Percentiles rank a stretch among this genome's conserved stretches.
phyloP scores from a whole-genome alignment of 2,888 invertebrate species.

The Ectropis crepuscularia region DNA sequence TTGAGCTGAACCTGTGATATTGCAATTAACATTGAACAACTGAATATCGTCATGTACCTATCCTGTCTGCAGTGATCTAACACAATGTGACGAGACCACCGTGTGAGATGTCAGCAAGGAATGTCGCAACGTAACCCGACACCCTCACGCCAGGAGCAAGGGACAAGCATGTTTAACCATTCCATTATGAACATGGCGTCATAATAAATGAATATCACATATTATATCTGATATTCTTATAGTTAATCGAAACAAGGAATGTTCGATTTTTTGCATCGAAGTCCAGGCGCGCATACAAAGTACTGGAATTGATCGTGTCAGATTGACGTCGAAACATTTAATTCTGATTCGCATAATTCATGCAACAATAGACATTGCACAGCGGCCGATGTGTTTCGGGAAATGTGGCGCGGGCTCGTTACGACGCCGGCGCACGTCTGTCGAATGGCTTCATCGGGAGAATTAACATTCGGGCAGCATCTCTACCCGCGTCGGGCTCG shows the following conservation, averaged over 20 bases:
- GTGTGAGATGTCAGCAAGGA: conserved; percentile 55
- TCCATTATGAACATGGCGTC: conserved; percentile 49
- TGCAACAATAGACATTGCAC: conserved; percentile 69
- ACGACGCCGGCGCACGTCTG: conserved; percentile 69
- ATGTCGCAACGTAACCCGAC: conserved; percentile 67
- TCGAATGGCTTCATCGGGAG: conserved; percentile 79
- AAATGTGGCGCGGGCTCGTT: conserved; percentile 70
- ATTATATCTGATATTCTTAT: conserved; percentile 46
- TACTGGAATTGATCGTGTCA: conserved; percentile 51
- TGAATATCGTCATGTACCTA: neutral
- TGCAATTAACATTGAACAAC: neutral
- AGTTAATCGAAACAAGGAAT: conserved; percentile 53
- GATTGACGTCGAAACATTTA: conserved; percentile 48
- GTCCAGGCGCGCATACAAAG: conserved; percentile 50
- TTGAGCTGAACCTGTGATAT: neutral
- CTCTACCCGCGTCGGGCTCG: conserved; percentile 43
- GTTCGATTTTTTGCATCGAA: conserved; percentile 50
- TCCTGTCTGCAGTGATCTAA: conserved; percentile 24
- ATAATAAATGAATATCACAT: conserved; percentile 54
- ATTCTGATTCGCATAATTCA: conserved; percentile 69
- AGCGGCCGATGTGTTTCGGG: conserved; percentile 69
- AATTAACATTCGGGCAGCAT: conserved; percentile 80
- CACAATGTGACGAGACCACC: conserved; percentile 55
- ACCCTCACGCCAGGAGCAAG: conserved; percentile 55
- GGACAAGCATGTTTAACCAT: conserved; percentile 53